phyloP scores from a whole-genome alignment of 2,797 vertebrate genomes.

The Rallus crepitans region DNA sequence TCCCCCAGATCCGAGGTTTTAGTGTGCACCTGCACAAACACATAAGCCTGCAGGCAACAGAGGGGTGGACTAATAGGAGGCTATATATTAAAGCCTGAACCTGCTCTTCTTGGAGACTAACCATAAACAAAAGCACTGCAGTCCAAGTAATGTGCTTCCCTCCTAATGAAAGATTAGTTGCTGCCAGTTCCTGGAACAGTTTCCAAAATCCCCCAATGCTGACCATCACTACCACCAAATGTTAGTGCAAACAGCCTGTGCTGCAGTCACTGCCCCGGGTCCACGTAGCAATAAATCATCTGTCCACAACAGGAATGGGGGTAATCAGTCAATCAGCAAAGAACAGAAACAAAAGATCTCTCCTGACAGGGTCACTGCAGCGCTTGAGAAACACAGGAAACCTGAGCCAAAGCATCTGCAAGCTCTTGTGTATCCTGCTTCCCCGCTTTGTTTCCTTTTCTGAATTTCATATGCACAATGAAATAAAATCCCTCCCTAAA shows the following conservation, averaged over 20 bases:
- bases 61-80: neutral
- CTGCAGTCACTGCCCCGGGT: neutral
- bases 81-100: neutral
- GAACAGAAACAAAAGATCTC: slow-evolving; percentile 26
- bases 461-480: neutral
- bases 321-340: neutral
- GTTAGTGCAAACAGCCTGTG: neutral
- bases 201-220: neutral
- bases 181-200: neutral
- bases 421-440: neutral
- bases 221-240: neutral
- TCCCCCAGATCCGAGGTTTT: neutral
- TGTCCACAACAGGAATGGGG: neutral
- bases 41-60: neutral
- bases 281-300: neutral
- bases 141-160: neutral
- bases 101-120: neutral
- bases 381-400: neutral
- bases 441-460: neutral
- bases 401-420: slow-evolving; percentile 53
- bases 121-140: neutral
- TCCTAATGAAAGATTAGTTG: neutral
- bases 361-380: slow-evolving; percentile 1
- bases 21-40: neutral
- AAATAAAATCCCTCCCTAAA: neutral